phyloP scores from a whole-genome alignment of 2,113 vertebrate genomes.

The Cervus canadensis region DNA sequence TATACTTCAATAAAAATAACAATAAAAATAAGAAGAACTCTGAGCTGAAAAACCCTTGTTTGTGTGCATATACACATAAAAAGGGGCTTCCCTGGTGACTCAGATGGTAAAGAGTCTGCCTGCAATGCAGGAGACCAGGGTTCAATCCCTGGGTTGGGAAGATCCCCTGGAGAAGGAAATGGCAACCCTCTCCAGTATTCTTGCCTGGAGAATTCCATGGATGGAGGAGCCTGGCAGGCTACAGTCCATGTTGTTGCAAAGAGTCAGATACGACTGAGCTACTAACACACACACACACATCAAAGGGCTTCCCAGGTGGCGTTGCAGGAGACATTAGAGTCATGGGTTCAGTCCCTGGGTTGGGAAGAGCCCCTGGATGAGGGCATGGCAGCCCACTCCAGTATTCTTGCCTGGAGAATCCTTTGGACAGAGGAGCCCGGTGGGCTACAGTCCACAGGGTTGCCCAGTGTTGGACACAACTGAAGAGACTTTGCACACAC shows the following conservation, averaged over 20 bases:
- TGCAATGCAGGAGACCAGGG: not conserved
- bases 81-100: not conserved
- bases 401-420: not conserved
- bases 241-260: not conserved
- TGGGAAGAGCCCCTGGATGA: not conserved
- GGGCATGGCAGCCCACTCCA: too few species aligned
- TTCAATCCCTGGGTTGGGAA: not conserved
- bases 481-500: not conserved
- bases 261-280: not conserved
- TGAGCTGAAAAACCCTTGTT: not conserved
- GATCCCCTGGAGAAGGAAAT: not conserved
- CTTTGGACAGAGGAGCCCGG: not conserved
- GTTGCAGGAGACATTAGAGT: not conserved
- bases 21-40: not conserved
- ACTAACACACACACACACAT: not conserved
- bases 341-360: not conserved
- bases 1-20: not conserved
- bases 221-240: not conserved
- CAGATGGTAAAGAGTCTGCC: not conserved
- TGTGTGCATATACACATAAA: not conserved
- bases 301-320: not conserved
- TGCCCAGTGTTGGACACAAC: not conserved
- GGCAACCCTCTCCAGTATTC: not conserved
- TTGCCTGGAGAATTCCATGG: not conserved
- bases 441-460: not conserved